phyloP scores from a whole-genome alignment of 2,888 invertebrate species.

The Drosophila nr. fundita region DNA sequence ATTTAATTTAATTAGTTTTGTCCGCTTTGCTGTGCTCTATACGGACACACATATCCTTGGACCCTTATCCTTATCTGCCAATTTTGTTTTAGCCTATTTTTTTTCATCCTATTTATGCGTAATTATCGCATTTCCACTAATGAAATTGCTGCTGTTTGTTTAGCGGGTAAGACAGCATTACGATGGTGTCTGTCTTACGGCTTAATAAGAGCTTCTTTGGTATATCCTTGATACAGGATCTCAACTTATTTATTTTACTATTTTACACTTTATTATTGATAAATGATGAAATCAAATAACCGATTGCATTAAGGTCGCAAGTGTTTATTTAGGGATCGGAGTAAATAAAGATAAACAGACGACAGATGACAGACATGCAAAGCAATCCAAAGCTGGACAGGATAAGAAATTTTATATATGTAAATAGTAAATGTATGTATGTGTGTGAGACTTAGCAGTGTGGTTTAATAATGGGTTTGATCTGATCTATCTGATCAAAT shows the following conservation, averaged over 20 bases:
- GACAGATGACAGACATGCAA: not conserved
- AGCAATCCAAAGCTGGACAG: not conserved
- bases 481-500: not conserved
- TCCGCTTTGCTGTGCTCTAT: slow-evolving; percentile 45
- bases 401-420: not conserved
- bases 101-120: slow-evolving; percentile 35
- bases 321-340: not conserved
- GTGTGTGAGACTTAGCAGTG: too few relatives aligned
- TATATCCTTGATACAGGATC: not conserved
- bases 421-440: not conserved
- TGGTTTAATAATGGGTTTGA: not conserved
- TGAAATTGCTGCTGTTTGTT: slow-evolving; percentile 38
- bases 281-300: not conserved
- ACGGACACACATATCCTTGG: slow-evolving; percentile 2
- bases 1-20: slow-evolving; percentile 78
- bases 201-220: not conserved
- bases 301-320: not conserved
- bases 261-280: too few relatives aligned
- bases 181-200: not conserved
- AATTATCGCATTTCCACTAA: slow-evolving; percentile 55
- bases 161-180: not conserved
- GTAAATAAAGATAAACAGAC: not conserved
- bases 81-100: not conserved
- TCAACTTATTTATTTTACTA: not conserved
- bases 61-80: not conserved